Evolutionary conservation across 2,797 vertebrate species (phyloP).

Genomic region (Acrossocheilus fasciatus): DNA sequence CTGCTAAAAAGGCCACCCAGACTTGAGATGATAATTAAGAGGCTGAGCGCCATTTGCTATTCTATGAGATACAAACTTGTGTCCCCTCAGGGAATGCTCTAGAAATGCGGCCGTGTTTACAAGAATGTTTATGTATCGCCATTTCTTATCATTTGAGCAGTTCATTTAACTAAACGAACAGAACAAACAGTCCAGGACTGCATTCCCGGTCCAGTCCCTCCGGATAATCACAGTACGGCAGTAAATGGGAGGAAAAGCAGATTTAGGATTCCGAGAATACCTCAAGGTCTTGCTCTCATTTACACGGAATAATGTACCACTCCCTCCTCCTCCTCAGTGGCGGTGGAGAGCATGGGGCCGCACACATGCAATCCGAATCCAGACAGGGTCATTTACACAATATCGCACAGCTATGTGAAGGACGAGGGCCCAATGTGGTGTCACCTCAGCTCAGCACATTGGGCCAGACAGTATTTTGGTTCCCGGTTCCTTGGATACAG

Average conservation of each 20-base stretch:
- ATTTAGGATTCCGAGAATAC: conserved; percentile 77
- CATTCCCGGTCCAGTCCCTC: conserved; percentile 59
- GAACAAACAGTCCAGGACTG: conserved; percentile 56
- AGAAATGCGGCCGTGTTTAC: conserved; percentile 15
- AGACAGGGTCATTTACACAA: conserved; percentile 50
- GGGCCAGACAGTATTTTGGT: conserved; percentile 20
- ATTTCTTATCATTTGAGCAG: conserved; percentile 50
- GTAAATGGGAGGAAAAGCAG: conserved; percentile 72
- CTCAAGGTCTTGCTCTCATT: conserved; percentile 81
- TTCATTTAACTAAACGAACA: conserved; percentile 62
- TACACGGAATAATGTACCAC: conserved; percentile 76
- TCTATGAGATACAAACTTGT: neutral
- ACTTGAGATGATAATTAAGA: conserved; percentile 28
- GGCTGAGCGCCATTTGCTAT: conserved; percentile 9
- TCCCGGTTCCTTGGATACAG: neutral
- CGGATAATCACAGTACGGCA: conserved; percentile 61
- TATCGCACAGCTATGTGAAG: conserved; percentile 55
- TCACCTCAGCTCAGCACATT: conserved; percentile 42
- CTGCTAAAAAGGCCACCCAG: conserved; percentile 16
- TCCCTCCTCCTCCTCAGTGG: conserved; percentile 50
- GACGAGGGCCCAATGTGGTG: conserved; percentile 50
- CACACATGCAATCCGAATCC: conserved; percentile 36
- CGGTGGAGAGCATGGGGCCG: neutral
- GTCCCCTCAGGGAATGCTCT: conserved; percentile 14
- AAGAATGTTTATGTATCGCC: conserved; percentile 36